Evolutionary conservation across 1,140 invertebrate species (phyloP).

Genomic region (Dendrolimus kikuchii): DNA sequence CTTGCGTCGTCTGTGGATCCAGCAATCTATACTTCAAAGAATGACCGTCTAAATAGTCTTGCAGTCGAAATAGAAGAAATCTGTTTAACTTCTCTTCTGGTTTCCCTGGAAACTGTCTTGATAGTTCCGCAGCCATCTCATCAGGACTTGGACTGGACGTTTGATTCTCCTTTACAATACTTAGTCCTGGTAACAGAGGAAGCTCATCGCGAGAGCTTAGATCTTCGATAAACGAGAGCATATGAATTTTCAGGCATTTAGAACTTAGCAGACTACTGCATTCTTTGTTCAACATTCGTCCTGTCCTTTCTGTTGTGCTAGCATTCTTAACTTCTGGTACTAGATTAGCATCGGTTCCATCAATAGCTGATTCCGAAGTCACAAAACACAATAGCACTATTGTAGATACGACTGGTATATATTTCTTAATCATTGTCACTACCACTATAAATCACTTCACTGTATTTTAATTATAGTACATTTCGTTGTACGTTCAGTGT

Average conservation of each 20-base stretch:
- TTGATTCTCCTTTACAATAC: slow-evolving; percentile 78
- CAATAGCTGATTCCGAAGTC: slow-evolving; percentile 18
- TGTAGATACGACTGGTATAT: slow-evolving; percentile 20
- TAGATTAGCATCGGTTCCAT: slow-evolving; percentile 23
- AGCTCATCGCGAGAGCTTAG: slow-evolving; percentile 67
- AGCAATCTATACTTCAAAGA: slow-evolving; percentile 81
- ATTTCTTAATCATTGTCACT: slow-evolving; percentile 40
- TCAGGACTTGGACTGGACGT: slow-evolving; percentile 74
- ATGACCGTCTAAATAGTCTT: slow-evolving; percentile 80
- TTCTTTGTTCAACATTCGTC: slow-evolving; percentile 47
- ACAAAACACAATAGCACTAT: slow-evolving; percentile 30
- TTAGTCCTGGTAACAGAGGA: slow-evolving; percentile 76
- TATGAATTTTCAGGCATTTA: slow-evolving; percentile 84
- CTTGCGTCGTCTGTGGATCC: slow-evolving; percentile 74
- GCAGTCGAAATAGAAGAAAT: slow-evolving; percentile 70
- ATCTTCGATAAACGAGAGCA: slow-evolving; percentile 82
- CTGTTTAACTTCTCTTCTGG: slow-evolving; percentile 83
- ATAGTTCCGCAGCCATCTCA: slow-evolving; percentile 80
- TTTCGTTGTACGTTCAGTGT: slow-evolving; percentile 26
- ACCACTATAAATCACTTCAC: slow-evolving; percentile 11
- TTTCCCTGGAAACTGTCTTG: slow-evolving; percentile 82
- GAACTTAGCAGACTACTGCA: slow-evolving; percentile 69
- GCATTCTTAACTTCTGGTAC: slow-evolving; percentile 26
- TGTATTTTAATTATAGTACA: slow-evolving; percentile 23
- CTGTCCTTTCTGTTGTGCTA: slow-evolving; percentile 34